A percentile compares a stretch with the other conserved stretches of the same genome.
Evolutionary conservation across 23 tunicate species (phyloP).

Genomic region (Halocynthia aurantium): DNA sequence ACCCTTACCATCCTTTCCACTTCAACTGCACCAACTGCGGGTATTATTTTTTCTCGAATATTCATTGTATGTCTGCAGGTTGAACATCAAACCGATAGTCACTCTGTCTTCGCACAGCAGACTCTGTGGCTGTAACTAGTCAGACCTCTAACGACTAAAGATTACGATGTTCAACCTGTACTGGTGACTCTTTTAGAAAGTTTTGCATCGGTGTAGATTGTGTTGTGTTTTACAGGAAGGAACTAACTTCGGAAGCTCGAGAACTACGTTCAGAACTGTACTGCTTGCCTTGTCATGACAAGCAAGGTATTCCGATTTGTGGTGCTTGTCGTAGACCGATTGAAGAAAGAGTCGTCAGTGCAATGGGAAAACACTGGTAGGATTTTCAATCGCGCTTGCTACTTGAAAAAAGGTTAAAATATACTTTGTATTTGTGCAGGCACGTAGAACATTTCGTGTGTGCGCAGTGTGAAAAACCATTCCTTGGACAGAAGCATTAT

Average conservation of each 20-base stretch:
- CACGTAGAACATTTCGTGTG: conserved; percentile 99
- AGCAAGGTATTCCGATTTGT: conserved; percentile 98
- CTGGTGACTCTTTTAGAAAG: neutral
- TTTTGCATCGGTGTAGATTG: neutral
- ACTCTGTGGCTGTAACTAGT: conserved; percentile 6
- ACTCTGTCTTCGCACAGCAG: no score
- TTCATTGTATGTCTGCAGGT: no score
- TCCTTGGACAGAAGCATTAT: conserved; percentile 90
- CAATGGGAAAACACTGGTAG: conserved; percentile 96
- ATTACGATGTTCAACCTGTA: no score
- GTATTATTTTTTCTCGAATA: conserved; percentile 1
- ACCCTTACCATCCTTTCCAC: conserved; percentile 95
- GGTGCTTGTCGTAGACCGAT: conserved; percentile 98
- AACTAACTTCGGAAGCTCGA: conserved; percentile 84
- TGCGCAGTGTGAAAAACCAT: conserved; percentile 97
- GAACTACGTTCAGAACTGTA: conserved; percentile 89
- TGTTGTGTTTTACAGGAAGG: conserved; percentile 46
- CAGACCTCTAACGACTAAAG: no score
- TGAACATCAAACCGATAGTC: no score
- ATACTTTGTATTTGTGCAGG: conserved; percentile 35
- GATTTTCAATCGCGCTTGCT: conserved; percentile 5
- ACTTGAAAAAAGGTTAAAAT: neutral
- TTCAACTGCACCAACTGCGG: conserved; percentile 95
- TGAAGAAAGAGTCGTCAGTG: conserved; percentile 94
- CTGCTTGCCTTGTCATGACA: conserved; percentile 99